Conservation (phyloP, 2,113 vertebrate genomes). For the Epinephelus fuscoguttatus region DNA sequence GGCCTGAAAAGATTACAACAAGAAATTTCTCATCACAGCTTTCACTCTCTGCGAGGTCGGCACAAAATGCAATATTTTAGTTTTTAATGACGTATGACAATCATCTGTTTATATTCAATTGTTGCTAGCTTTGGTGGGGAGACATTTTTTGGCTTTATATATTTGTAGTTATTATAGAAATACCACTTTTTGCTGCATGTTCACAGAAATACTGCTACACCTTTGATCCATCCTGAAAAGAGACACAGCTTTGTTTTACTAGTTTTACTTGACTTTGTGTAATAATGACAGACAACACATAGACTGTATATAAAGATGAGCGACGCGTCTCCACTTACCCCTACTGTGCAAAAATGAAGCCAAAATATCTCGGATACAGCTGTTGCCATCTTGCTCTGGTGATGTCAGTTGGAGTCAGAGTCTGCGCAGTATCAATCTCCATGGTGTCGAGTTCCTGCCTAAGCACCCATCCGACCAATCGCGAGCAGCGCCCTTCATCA, state of each 20-base stretch:
- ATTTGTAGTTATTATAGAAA: conserved; percentile 6
- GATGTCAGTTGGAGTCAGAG: too few relatives aligned
- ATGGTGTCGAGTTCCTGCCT: too few relatives aligned
- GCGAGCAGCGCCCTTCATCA: too few relatives aligned
- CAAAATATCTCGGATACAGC: too few relatives aligned
- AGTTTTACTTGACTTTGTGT: not conserved
- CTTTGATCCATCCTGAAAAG: not conserved
- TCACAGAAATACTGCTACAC: not conserved
- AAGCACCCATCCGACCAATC: too few relatives aligned
- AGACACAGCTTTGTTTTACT: not conserved
- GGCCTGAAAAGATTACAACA: not conserved
- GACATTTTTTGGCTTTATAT: not conserved
- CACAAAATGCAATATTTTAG: conserved; percentile 11
- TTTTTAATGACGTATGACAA: conserved; percentile 58
- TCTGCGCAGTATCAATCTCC: too few relatives aligned
- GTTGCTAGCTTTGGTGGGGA: not conserved
- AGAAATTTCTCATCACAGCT: not conserved
- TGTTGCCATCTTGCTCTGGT: too few relatives aligned
- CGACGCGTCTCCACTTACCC: too few relatives aligned
- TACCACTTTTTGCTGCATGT: conserved; percentile 2
- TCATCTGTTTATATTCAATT: conserved; percentile 36
- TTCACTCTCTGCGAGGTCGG: not conserved
- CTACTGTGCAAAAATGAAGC: too few relatives aligned
- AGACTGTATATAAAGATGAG: too few relatives aligned
- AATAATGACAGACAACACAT: too few relatives aligned